Conservation (phyloP, 2,888 invertebrate genomes). For the Girardia tigrina region DNA sequence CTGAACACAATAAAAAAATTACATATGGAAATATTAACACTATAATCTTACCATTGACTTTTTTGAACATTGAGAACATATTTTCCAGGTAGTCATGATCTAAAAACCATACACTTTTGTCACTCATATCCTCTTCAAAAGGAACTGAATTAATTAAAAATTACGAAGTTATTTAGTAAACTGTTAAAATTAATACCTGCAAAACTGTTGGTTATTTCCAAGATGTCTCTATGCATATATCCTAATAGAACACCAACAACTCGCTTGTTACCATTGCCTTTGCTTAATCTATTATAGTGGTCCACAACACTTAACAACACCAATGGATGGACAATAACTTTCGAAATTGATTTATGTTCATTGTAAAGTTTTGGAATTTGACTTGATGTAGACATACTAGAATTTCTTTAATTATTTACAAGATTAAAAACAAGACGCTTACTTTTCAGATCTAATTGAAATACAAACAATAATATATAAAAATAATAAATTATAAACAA, state of each 20-base stretch:
- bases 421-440: too few species aligned
- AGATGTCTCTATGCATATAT: slow-evolving; percentile 73
- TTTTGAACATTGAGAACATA: slow-evolving; percentile 99
- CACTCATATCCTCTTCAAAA: slow-evolving; percentile 98
- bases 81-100: slow-evolving; percentile 98
- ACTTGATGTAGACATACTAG: too few species aligned
- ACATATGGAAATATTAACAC: too few species aligned
- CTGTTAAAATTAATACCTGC: slow-evolving; percentile 61
- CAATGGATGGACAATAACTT: slow-evolving; percentile 94
- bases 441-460: too few species aligned
- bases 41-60: slow-evolving; percentile 85
- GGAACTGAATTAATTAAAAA: slow-evolving; percentile 62
- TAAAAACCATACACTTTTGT: slow-evolving; percentile 94
- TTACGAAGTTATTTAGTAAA: background rate
- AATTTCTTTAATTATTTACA: too few species aligned
- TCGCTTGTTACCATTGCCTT: slow-evolving; percentile 59
- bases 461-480: too few species aligned
- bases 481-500: too few species aligned
- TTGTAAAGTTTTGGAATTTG: too few species aligned
- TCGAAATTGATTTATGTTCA: too few species aligned
- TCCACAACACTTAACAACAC: slow-evolving; percentile 95
- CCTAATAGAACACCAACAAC: slow-evolving; percentile 94
- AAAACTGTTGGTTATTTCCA: slow-evolving; percentile 98
- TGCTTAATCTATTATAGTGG: slow-evolving; percentile 97
- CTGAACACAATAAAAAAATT: too few species aligned